Base-by-base conservation (phyloP, 2,797 vertebrate species). In the Sebastolobus alascanus region DNA sequence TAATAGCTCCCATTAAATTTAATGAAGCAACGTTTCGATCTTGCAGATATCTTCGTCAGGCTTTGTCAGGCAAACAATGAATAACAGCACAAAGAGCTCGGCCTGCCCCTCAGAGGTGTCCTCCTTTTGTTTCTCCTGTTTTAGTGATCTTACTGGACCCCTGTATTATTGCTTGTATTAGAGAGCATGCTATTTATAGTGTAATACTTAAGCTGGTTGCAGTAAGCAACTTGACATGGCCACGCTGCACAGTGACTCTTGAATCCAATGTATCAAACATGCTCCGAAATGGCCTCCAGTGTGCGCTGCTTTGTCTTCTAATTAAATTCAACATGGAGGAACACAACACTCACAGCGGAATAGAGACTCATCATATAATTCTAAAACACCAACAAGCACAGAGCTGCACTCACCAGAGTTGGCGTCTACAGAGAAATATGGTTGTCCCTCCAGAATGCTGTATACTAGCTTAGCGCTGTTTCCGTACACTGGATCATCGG, bases 391-490 rank as follows among this genome's bases (percentile, higher is more conserved):
- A 52, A 4, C 4, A 64, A 50, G 14, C 31, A 68, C 31, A 65
- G 37, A 70, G 16, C 22, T 3, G 54, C 63, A 90, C 96, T 89
- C 86, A 99, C 99, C 99, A 79, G 98, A 97, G 84, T 98, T 97
- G 37, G 98, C 97, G 84, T 99, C 98, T 65, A 99, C 96, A 14
- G 99, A 99, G 93, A 99, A 99, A 91, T 99, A 99, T 4, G 99
- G 99, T 72, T 99, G 99, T 20, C 99, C 99, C 90, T 99, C 97
- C 90, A 99, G 92, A 74, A 99, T 99, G 92, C 99, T 99, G 83
- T 99, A 99, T 80, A 99, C 98, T 75, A 99, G 93, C 90, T 96
- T 99, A 58, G 99, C 99, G 14, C 99, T 99, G 73, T 99, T 99
- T 87, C 99, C 98, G 8, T 99, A 99, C 66, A 99, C 98, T 0